These are phyloP conservation scores for Hippocampus abdominalis DNA, from an alignment of 2,113 vertebrate species.

Conservation along the genomic window DNA sequence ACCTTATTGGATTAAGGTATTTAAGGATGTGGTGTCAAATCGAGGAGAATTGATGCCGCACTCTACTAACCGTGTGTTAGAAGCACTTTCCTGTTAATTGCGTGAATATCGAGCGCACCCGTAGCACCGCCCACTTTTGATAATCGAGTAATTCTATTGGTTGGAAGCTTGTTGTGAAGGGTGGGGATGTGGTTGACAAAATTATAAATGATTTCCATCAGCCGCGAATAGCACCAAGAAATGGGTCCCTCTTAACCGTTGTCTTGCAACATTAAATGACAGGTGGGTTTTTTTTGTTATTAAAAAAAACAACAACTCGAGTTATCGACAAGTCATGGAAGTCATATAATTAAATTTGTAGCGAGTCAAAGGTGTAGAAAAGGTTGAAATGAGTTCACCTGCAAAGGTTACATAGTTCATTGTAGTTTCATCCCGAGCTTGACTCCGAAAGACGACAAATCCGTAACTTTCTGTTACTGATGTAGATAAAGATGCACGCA, in stretches of 20 bases:
- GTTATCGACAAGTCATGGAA: background rate
- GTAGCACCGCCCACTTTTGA: background rate
- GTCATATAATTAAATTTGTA: background rate
- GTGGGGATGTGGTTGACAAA: background rate
- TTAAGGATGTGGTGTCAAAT: no score
- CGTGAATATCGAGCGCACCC: background rate
- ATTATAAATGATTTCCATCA: conserved; percentile 20
- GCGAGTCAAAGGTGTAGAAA: background rate
- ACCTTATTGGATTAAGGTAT: no score
- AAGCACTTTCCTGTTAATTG: background rate
- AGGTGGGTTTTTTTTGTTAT: conserved; percentile 14
- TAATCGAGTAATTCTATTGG: conserved; percentile 29
- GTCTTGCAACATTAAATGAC: background rate
- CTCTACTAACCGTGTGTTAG: no score
- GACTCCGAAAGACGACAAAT: background rate
- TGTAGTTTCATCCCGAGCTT: background rate
- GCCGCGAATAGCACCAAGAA: conserved; percentile 20
- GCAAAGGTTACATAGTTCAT: background rate
- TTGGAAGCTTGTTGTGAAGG: background rate
- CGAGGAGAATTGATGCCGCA: no score
- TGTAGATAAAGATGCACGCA: background rate
- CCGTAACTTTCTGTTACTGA: background rate
- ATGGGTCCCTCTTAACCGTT: no score
- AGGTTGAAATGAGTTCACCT: background rate
- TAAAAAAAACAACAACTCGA: background rate